Base-by-base conservation (phyloP, 2,888 invertebrate genomes). In the Aspidiotus destructor region DNA sequence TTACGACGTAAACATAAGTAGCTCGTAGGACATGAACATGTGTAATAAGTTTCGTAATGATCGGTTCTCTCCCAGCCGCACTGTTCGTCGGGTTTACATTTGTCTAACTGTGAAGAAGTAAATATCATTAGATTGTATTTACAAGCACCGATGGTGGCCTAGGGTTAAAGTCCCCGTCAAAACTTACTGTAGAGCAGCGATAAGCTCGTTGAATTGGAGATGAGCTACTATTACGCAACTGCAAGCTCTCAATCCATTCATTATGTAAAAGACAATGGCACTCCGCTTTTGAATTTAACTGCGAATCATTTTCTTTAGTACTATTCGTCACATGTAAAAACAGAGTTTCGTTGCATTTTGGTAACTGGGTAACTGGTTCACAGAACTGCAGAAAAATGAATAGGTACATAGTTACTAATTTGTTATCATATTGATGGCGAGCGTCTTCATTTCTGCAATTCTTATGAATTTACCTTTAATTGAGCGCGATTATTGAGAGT, bases 401-500 rank as follows among this genome's bases (percentile, higher is more conserved):
- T 42, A 67, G 70, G 61, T 53, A 16, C 53, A 7, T 40, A 40
- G 16, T 63, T 62, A 8, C n/a, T 10, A 13, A 42, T 62, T 55
- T 57, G 60, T 40, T 55, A 62, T 60, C 2, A 58, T 9, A 54
- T 13, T n/a, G 1, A 13, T 15, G 55, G 55, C 17, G 9, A 5
- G 3, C 13, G 11, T n/a, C 13, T 5, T n/a, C n/a, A 2, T 17
- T 17, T 10, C 5, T 16, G 17, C 13, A 16, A 10, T 16, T 17
- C 7, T 7, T 55, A n/a, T 2, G 40, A 60, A 62, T 58, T 70
- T 74, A 84, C 85, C 80, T 85, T 84, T n/a, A 85, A 76, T 69
- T 81, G 77, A 2, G 83, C 82, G 70, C 83, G 78, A 73, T 84
- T 85, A 76, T 84, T 83, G 52, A 85, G 76, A 62, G 77, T 77